Evolutionary conservation across 2,113 vertebrate species (phyloP).

Genomic region (Ondatra zibethicus): DNA sequence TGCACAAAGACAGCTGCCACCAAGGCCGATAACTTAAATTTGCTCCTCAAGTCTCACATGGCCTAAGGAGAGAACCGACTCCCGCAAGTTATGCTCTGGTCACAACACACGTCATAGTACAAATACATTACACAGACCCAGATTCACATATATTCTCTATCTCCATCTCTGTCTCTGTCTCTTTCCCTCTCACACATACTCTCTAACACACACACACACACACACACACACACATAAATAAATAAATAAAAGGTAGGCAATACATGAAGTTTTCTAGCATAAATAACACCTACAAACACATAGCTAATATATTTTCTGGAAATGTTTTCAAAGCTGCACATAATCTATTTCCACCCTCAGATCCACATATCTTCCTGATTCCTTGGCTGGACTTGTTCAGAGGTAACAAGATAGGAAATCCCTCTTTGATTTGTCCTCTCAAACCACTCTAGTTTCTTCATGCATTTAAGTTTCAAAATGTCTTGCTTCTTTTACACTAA

Average conservation of each 20-base stretch:
- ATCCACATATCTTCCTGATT: background rate
- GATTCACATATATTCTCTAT: background rate
- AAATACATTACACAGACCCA: background rate
- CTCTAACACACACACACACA: background rate
- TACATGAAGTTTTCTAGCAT: background rate
- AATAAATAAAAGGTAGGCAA: background rate
- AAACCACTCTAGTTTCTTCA: background rate
- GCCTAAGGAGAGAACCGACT: too few relatives aligned
- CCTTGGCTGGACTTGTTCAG: background rate
- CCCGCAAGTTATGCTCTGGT: background rate
- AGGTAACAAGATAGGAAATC: background rate
- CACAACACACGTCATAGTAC: background rate
- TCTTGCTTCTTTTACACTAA: background rate
- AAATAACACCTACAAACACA: background rate
- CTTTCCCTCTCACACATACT: too few relatives aligned
- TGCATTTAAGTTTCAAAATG: background rate
- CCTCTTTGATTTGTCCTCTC: background rate
- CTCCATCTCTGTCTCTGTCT: background rate
- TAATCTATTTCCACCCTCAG: background rate
- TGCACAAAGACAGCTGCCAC: background rate
- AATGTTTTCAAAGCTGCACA: conserved; percentile 14
- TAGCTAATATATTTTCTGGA: background rate
- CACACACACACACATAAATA: too few relatives aligned
- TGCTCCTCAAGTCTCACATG: background rate
- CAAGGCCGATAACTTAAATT: background rate